Evolutionary conservation across 2,888 invertebrate species (phyloP).

Genomic region (Drosophila sordidapex): DNA sequence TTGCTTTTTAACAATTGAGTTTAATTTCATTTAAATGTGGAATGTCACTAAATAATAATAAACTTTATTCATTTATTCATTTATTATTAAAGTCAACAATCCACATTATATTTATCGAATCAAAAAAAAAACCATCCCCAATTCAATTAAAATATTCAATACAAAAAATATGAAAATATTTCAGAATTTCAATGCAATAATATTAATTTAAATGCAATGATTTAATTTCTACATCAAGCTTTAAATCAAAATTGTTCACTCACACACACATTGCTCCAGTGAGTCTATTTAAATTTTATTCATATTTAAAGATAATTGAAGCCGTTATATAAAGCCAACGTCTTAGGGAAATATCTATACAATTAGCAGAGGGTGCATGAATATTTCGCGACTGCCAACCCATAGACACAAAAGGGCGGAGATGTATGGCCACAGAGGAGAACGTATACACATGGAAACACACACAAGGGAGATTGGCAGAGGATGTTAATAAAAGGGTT

Average conservation of each 20-base stretch:
- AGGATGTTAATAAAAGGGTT: conserved; percentile 68
- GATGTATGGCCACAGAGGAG: conserved; percentile 4
- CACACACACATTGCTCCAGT: background rate
- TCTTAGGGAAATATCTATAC: conserved; percentile 1
- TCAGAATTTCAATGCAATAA: background rate
- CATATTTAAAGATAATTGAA: conserved; percentile 9
- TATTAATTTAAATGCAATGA: background rate
- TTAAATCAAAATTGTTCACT: background rate
- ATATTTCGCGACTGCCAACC: conserved; percentile 10
- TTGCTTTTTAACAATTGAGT: too few species aligned
- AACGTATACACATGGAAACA: background rate
- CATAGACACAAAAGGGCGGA: conserved; percentile 1
- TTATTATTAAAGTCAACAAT: too few species aligned
- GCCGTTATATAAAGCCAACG: background rate
- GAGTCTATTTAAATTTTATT: background rate
- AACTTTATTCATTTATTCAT: too few species aligned
- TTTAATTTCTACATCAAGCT: background rate
- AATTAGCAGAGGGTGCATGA: conserved; percentile 6
- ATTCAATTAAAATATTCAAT: too few species aligned
- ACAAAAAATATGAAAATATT: background rate
- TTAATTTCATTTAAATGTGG: too few species aligned
- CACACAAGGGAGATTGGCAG: conserved; percentile 12
- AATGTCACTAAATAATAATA: background rate
- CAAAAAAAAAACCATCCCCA: too few species aligned
- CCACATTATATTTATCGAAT: too few species aligned